phyloP scores from a whole-genome alignment of 2,113 vertebrate species.

The Mormoops blainvillei region DNA sequence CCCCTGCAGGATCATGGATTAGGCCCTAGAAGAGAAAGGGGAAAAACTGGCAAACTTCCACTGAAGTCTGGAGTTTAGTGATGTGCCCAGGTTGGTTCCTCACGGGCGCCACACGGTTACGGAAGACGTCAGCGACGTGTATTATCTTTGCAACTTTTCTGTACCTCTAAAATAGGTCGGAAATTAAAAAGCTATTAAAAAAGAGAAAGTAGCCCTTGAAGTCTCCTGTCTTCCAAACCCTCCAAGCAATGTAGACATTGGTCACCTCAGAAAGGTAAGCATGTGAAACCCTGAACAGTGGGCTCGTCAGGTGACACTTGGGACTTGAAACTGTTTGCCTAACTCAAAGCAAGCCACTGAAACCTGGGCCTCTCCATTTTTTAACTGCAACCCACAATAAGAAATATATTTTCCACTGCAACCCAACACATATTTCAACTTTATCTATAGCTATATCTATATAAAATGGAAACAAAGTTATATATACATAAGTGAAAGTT shows the following conservation, averaged over 20 bases:
- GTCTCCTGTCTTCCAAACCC: background rate
- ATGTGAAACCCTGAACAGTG: background rate
- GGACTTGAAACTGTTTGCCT: background rate
- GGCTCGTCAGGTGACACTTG: background rate
- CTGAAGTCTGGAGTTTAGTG: background rate
- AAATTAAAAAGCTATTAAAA: background rate
- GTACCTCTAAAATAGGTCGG: background rate
- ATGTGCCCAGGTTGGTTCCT: background rate
- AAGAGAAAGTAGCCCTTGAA: background rate
- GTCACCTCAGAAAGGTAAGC: background rate
- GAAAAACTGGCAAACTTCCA: background rate
- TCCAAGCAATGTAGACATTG: background rate
- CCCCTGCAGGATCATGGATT: background rate
- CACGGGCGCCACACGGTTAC: background rate
- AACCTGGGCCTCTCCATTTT: background rate
- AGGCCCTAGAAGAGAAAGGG: background rate
- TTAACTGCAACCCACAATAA: background rate
- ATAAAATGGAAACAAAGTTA: conserved; percentile 11
- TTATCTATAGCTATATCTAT: background rate
- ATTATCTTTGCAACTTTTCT: background rate
- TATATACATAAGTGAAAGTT: background rate
- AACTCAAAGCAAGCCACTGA: background rate
- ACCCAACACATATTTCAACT: background rate
- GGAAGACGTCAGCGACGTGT: background rate
- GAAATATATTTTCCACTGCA: background rate